phyloP scores from a whole-genome alignment of 2,888 invertebrate species.

The Drosophila anomalata region DNA sequence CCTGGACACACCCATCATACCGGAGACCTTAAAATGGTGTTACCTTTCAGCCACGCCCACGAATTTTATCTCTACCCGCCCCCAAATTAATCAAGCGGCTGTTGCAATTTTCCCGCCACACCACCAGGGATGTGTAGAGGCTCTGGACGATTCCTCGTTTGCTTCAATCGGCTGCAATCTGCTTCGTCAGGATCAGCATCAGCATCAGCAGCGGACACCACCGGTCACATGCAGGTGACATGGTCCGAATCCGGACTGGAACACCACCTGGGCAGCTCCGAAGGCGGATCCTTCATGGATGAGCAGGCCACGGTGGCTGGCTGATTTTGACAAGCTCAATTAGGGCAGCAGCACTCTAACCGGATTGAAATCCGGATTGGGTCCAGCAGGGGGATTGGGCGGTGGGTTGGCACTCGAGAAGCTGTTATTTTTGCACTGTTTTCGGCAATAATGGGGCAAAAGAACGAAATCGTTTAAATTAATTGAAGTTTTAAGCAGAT shows the following conservation, averaged over 20 bases:
- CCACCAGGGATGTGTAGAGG: slow-evolving; percentile 3
- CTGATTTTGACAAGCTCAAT: slow-evolving; percentile 78
- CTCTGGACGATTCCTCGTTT: slow-evolving; percentile 27
- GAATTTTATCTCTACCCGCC: slow-evolving; percentile 69
- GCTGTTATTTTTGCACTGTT: slow-evolving; percentile 19
- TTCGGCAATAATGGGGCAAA: slow-evolving; percentile 33
- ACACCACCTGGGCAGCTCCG: slow-evolving; percentile 12
- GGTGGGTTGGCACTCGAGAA: background rate
- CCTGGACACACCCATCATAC: slow-evolving; percentile 8
- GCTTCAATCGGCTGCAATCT: slow-evolving; percentile 48
- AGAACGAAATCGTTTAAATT: slow-evolving; percentile 67
- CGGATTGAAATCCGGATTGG: slow-evolving; percentile 22
- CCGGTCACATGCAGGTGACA: slow-evolving; percentile 56
- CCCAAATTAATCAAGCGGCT: slow-evolving; percentile 77
- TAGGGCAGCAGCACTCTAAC: slow-evolving; percentile 50
- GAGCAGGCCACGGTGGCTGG: slow-evolving; percentile 17
- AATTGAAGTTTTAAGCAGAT: slow-evolving; percentile 77
- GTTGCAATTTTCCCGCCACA: slow-evolving; percentile 58
- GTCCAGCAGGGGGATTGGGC: slow-evolving; percentile 8
- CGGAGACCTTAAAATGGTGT: slow-evolving; percentile 67
- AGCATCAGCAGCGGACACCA: slow-evolving; percentile 27
- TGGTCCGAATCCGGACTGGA: slow-evolving; percentile 23
- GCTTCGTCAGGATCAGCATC: slow-evolving; percentile 30
- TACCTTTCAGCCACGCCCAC: slow-evolving; percentile 67
- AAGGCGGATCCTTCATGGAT: slow-evolving; percentile 29